Evolutionary conservation across 2,888 invertebrate genomes (phyloP), one percentile per base, ranked within the genome.

Genomic region (Anorthoa munda): DNA sequence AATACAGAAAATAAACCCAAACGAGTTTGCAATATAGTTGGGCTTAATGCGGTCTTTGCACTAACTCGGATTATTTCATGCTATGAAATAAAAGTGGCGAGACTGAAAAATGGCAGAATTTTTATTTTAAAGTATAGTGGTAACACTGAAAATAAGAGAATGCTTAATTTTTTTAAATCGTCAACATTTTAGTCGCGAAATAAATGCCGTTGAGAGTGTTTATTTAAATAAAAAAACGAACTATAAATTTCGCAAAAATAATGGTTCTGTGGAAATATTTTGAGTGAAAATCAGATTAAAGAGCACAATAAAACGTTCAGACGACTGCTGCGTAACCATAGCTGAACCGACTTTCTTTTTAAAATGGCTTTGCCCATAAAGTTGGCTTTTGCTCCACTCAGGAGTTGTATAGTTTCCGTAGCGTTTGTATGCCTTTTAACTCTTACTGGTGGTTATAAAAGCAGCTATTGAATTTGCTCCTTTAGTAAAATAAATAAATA

Each of bases 111-210:
- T 48, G 2, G 1, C 21, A 26, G 48, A 26, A 75, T 77, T 60
- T 77, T 68, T 51, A 18, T 59, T 31, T 51, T 26, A 58, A 74
- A 48, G n/a, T 39, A 18, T 15, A 77, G 53, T 59, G 75, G 23
- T 1, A 59, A 39, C 45, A 46, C 15, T 15, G 4, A 9, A 21
- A 18, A 21, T 50, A 45, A 26, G 69, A 45, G 12, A 1, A 17
- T 21, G 15, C 2, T 60, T n/a, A n/a, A n/a, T n/a, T 59, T 23
- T 59, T 75, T 69, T 21, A 23, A 55, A 48, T 53, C 31, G n/a
- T 18, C 15, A 59, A 53, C 31, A 59, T 48, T 59, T 59, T 18
- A 15, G 15, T 23, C 15, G 5, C 9, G 21, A 66, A 56, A 66
- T 75, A 45, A 58, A 58, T 51, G 13, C 26, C 15, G 23, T 23